Percentiles rank a stretch among this genome's conserved stretches.
These are phyloP conservation scores for Iguana delicatissima DNA, from an alignment of 2,797 vertebrate genomes.

Conservation along the genomic window DNA sequence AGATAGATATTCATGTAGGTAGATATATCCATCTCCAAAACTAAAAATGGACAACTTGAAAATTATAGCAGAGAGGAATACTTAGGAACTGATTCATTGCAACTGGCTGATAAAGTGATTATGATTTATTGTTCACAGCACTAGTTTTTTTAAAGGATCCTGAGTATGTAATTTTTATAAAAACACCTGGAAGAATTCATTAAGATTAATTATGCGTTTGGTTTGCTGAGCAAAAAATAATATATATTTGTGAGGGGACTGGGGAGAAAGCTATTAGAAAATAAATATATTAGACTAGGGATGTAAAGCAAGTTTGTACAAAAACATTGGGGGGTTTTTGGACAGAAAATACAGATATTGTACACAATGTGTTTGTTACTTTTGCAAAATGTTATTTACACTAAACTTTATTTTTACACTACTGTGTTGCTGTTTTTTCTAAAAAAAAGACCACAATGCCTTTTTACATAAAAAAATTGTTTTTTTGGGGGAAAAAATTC, in stretches of 20 bases:
- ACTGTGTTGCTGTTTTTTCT: too few relatives aligned
- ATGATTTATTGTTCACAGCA: constrained; percentile 16
- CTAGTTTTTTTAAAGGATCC: neutral
- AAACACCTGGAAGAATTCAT: neutral
- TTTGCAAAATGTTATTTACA: too few relatives aligned
- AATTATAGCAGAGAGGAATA: constrained; percentile 1
- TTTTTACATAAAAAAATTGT: too few relatives aligned
- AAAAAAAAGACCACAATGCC: too few relatives aligned
- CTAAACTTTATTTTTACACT: too few relatives aligned
- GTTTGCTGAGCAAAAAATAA: neutral
- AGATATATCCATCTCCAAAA: neutral
- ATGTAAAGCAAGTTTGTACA: neutral
- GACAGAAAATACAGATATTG: too few relatives aligned
- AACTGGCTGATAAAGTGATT: constrained; percentile 13
- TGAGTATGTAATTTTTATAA: neutral
- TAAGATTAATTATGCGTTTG: constrained; percentile 20
- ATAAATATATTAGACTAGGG: neutral
- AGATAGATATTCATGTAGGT: constrained; percentile 14
- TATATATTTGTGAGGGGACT: neutral
- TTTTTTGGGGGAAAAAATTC: too few relatives aligned
- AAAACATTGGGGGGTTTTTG: too few relatives aligned
- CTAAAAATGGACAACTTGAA: constrained; percentile 3
- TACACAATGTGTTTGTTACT: too few relatives aligned
- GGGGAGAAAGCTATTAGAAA: neutral
- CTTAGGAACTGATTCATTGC: constrained; percentile 5